Percentiles rank a stretch among this genome's conserved stretches.
phyloP scores from a whole-genome alignment of 2,797 vertebrate genomes.

The Peromyscus eremicus region DNA sequence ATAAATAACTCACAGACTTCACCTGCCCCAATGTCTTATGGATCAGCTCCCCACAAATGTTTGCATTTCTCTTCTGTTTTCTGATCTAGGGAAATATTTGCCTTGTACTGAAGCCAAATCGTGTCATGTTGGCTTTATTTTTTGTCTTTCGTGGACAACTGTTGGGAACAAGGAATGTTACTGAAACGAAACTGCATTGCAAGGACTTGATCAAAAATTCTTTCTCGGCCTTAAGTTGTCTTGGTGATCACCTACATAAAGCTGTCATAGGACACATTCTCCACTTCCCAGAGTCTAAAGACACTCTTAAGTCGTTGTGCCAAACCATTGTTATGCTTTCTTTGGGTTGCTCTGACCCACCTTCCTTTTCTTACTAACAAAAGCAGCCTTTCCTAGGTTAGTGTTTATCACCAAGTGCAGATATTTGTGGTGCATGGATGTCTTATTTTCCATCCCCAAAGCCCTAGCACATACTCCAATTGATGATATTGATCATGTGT shows the following conservation, averaged over 20 bases:
- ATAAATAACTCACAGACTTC: conserved; percentile 18
- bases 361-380: not conserved
- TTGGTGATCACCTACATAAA: not conserved
- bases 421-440: not conserved
- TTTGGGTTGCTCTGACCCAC: not conserved
- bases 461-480: not conserved
- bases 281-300: conserved; percentile 14
- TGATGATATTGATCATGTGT: not conserved
- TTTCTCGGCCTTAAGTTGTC: not conserved
- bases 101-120: conserved; percentile 10
- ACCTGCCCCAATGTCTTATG: not conserved
- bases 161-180: conserved; percentile 8
- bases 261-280: not conserved
- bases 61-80: conserved; percentile 34
- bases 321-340: not conserved
- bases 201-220: conserved; percentile 49
- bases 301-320: not conserved
- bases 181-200: not conserved
- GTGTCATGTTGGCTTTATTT: not conserved
- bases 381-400: not conserved
- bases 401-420: not conserved
- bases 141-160: conserved; percentile 43
- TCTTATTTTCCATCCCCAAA: not conserved
- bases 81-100: not conserved
- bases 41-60: not conserved